A percentile compares a stretch with the other conserved stretches of the same genome.
phyloP scores from a whole-genome alignment of 2,797 vertebrate species.

The Prunella strophiata region DNA sequence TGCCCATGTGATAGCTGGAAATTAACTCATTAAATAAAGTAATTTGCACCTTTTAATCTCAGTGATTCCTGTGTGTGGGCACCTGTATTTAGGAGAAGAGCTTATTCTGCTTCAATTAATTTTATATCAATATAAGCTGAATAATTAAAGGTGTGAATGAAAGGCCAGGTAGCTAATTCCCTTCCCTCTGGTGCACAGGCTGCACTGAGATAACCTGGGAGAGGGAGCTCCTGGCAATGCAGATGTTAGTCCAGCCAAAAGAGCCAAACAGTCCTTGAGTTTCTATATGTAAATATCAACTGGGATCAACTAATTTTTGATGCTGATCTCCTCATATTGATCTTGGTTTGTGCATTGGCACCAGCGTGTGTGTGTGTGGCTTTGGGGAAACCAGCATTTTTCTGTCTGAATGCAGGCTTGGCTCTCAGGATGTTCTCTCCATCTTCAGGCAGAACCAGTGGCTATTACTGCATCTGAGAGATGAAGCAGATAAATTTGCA shows the following conservation, averaged over 20 bases:
- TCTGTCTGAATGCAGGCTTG: neutral
- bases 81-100: neutral
- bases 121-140: conserved; percentile 24
- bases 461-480: neutral
- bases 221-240: neutral
- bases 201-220: neutral
- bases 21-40: neutral
- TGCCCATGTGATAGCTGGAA: neutral
- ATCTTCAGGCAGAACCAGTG: neutral
- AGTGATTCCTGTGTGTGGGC: neutral
- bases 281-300: neutral
- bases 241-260: neutral
- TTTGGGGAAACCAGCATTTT: neutral
- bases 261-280: neutral
- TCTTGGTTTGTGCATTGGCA: neutral
- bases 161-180: neutral
- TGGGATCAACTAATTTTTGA: neutral
- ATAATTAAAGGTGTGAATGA: conserved; percentile 45
- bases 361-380: rapidly evolving
- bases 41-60: neutral
- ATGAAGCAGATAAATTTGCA: neutral
- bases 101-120: conserved; percentile 37
- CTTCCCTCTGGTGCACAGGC: neutral
- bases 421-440: neutral
- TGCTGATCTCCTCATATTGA: neutral